Evolutionary conservation across 2,113 vertebrate genomes (phyloP).

Genomic region (Oncorhynchus kisutch): DNA sequence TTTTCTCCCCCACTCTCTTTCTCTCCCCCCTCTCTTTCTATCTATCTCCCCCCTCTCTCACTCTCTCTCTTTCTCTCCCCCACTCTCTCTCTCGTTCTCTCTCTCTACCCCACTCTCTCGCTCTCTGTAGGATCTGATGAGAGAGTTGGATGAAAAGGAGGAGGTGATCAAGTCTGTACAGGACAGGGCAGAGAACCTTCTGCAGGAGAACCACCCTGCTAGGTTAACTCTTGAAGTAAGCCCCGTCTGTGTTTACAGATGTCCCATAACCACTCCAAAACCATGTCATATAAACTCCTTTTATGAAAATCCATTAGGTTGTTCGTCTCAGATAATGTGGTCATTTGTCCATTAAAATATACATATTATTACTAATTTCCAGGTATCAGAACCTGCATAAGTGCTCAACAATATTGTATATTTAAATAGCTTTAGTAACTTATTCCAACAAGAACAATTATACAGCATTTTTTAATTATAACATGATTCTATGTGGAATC

Average conservation of each 20-base stretch:
- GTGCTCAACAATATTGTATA: too few species aligned
- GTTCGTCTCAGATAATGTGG: not conserved
- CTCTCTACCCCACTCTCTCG: constrained; percentile 20
- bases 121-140: constrained; percentile 88
- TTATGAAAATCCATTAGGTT: not conserved
- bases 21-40: not conserved
- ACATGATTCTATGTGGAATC: not conserved
- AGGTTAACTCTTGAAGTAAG: constrained; percentile 92
- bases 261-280: not conserved
- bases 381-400: too few species aligned
- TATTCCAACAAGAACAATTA: too few species aligned
- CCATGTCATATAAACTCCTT: too few species aligned
- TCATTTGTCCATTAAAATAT: too few species aligned
- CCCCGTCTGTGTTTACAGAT: not conserved
- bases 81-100: too few species aligned
- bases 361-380: too few species aligned
- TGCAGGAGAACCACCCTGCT: constrained; percentile 92
- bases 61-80: not conserved
- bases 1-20: not conserved
- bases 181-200: constrained; percentile 89
- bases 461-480: too few species aligned
- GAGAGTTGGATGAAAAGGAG: constrained; percentile 94
- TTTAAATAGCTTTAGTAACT: too few species aligned
- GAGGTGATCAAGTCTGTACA: constrained; percentile 91
- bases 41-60: too few species aligned